Percentiles rank a stretch among this genome's conserved stretches.
phyloP scores from a whole-genome alignment of 2,797 vertebrate genomes.

The Typhlichthys subterraneus region DNA sequence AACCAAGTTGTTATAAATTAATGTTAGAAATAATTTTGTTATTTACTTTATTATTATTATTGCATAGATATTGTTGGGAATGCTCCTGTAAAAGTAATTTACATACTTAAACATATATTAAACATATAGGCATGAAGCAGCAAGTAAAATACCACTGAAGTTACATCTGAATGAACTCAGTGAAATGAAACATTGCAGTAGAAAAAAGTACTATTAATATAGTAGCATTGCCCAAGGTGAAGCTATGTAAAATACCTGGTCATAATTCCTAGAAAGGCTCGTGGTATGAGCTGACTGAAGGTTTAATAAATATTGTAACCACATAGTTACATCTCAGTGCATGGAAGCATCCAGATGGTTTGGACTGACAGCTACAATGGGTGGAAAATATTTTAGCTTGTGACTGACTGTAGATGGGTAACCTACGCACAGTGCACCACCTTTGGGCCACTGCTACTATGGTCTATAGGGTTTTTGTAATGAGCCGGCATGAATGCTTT shows the following conservation, averaged over 20 bases:
- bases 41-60: neutral
- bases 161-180: slow-evolving; percentile 8
- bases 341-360: neutral
- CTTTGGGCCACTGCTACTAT: neutral
- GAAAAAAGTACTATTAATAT: neutral
- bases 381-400: slow-evolving; percentile 1
- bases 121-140: slow-evolving; percentile 18
- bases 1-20: slow-evolving; percentile 14
- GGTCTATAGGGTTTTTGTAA: neutral
- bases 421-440: neutral
- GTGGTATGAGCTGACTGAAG: neutral
- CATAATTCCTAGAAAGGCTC: too few species aligned
- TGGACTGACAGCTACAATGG: neutral
- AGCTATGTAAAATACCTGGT: neutral
- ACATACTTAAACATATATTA: slow-evolving; percentile 1
- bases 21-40: slow-evolving; percentile 26
- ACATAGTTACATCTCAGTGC: too few species aligned
- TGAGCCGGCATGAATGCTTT: neutral
- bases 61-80: neutral
- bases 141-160: slow-evolving; percentile 16
- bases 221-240: neutral
- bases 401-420: neutral
- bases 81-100: neutral
- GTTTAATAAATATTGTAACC: neutral
- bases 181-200: neutral